Conservation (phyloP, 2,113 vertebrate species). For the Malurus melanocephalus region DNA sequence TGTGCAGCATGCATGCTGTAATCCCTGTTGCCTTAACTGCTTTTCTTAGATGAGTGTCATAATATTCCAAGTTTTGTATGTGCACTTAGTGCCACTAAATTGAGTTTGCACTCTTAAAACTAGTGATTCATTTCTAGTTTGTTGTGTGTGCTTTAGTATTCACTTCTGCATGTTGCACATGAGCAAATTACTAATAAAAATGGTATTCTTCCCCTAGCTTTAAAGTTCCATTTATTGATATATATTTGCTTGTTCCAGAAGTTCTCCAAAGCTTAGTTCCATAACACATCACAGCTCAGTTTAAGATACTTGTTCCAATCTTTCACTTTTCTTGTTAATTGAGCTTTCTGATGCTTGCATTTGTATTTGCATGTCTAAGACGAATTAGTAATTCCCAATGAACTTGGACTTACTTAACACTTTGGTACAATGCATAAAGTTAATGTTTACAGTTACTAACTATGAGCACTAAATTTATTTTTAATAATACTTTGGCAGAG, state of each 20-base stretch:
- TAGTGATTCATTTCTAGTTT: background rate
- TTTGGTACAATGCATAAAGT: background rate
- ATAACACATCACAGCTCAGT: background rate
- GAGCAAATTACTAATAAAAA: background rate
- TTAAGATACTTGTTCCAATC: background rate
- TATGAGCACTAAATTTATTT: background rate
- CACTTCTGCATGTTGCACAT: background rate
- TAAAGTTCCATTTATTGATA: background rate
- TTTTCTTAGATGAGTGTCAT: background rate
- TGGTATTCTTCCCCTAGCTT: background rate
- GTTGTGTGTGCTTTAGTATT: background rate
- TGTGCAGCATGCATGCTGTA: background rate
- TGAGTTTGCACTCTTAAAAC: background rate
- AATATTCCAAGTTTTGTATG: background rate
- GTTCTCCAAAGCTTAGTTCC: background rate
- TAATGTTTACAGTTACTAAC: background rate
- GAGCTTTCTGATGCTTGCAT: background rate
- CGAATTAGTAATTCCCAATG: background rate
- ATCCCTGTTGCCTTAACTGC: background rate
- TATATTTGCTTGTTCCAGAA: background rate
- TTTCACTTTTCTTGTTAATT: background rate
- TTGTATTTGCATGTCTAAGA: background rate
- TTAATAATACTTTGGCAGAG: background rate
- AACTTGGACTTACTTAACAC: background rate
- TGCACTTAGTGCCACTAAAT: background rate